Conservation (phyloP, 2,113 vertebrate genomes). For the Tupaia chinensis region DNA sequence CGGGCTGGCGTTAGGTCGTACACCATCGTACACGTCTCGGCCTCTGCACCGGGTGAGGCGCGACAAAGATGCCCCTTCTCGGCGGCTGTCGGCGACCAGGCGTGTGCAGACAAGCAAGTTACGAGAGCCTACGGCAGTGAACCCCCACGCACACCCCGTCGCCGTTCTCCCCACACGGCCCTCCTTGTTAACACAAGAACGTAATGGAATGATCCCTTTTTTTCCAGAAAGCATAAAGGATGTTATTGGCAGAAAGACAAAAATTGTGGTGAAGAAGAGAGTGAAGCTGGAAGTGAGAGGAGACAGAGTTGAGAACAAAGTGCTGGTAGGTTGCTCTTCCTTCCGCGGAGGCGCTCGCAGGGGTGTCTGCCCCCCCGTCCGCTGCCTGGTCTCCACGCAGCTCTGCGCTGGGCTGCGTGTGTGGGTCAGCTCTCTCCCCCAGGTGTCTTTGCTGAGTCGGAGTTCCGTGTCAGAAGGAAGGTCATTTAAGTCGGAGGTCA, state of each 20-base stretch:
- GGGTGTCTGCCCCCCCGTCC: no score
- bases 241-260: slow-evolving; percentile 96
- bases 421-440: no score
- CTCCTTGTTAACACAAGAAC: slow-evolving; percentile 11
- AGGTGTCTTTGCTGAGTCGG: no score
- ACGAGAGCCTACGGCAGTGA: neutral
- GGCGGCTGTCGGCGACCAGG: neutral
- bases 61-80: neutral
- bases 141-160: neutral
- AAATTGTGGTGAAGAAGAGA: slow-evolving; percentile 95
- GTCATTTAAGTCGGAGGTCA: neutral
- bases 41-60: neutral
- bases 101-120: neutral
- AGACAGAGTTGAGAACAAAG: slow-evolving; percentile 97
- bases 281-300: slow-evolving; percentile 97
- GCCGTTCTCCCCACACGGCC: neutral
- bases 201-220: slow-evolving; percentile 53
- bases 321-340: slow-evolving; percentile 91
- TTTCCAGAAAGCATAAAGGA: slow-evolving; percentile 93
- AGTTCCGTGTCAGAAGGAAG: neutral
- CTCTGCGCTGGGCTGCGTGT: no score
- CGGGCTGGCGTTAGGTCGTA: neutral
- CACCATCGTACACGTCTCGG: neutral
- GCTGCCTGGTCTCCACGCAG: no score
- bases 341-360: no score